Evolutionary conservation across 2,888 invertebrate genomes (phyloP).

Genomic region (Eupithecia subumbrata): DNA sequence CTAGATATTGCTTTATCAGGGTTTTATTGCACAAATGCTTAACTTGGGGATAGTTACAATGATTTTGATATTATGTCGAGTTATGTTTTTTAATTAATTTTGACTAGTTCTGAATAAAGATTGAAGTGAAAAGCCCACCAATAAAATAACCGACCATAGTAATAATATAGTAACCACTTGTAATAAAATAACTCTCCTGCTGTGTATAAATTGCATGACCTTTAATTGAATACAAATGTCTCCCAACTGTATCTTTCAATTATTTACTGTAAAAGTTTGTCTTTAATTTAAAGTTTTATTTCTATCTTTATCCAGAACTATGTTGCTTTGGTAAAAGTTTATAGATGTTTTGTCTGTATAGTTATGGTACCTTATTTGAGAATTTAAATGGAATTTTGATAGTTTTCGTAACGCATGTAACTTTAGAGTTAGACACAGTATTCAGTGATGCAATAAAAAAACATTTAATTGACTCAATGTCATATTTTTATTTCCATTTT

Average conservation of each 20-base stretch:
- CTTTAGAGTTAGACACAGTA: slow-evolving; percentile 77
- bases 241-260: background rate
- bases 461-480: slow-evolving; percentile 44
- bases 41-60: slow-evolving; percentile 38
- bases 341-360: slow-evolving; percentile 68
- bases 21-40: slow-evolving; percentile 47
- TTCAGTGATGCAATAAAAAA: slow-evolving; percentile 82
- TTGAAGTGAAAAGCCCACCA: slow-evolving; percentile 21
- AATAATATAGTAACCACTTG: background rate
- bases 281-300: background rate
- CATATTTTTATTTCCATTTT: slow-evolving; percentile 40
- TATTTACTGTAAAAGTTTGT: background rate
- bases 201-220: background rate
- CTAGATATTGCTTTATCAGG: slow-evolving; percentile 54
- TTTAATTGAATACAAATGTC: background rate
- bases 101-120: slow-evolving; percentile 15
- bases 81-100: slow-evolving; percentile 40
- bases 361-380: slow-evolving; percentile 62
- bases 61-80: slow-evolving; percentile 30
- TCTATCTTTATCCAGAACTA: slow-evolving; percentile 40
- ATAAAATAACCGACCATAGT: slow-evolving; percentile 16
- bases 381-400: slow-evolving; percentile 52
- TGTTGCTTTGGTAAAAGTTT: slow-evolving; percentile 69
- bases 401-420: slow-evolving; percentile 70
- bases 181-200: background rate